Percentiles rank a stretch among this genome's conserved stretches.
These are phyloP conservation scores for Steatornis caripensis DNA, from an alignment of 2,113 vertebrate species.

Conservation along the genomic window DNA sequence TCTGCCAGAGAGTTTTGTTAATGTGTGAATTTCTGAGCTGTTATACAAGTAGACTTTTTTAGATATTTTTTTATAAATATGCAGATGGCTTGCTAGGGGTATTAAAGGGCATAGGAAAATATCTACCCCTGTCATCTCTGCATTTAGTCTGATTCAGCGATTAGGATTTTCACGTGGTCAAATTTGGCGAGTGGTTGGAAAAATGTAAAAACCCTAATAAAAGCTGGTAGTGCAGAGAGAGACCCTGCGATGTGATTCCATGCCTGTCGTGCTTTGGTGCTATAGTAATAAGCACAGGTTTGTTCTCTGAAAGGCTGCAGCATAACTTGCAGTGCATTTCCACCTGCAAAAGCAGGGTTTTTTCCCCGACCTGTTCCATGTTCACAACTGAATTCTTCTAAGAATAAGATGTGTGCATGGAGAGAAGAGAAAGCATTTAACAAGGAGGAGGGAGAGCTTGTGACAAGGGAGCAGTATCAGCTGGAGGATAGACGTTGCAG, in stretches of 20 bases:
- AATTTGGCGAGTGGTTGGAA: neutral
- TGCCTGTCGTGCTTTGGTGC: neutral
- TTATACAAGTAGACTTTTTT: neutral
- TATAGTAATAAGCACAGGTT: neutral
- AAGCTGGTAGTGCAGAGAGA: neutral
- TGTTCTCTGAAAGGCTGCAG: neutral
- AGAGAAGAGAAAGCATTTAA: neutral
- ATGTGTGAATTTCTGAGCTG: neutral
- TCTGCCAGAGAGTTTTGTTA: neutral
- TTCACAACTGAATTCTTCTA: neutral
- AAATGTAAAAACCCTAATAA: neutral
- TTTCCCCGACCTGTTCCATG: neutral
- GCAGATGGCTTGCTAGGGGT: neutral
- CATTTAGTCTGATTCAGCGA: neutral
- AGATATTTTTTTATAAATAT: neutral
- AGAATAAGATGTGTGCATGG: neutral
- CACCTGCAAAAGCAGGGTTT: neutral
- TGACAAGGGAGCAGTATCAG: neutral
- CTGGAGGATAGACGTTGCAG: neutral
- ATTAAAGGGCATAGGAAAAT: neutral
- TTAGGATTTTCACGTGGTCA: neutral
- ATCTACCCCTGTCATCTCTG: neutral
- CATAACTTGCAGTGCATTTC: neutral
- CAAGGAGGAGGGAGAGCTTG: neutral
- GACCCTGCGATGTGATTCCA: neutral